Conservation (phyloP, 2,113 vertebrate species). For the Otis tarda region DNA sequence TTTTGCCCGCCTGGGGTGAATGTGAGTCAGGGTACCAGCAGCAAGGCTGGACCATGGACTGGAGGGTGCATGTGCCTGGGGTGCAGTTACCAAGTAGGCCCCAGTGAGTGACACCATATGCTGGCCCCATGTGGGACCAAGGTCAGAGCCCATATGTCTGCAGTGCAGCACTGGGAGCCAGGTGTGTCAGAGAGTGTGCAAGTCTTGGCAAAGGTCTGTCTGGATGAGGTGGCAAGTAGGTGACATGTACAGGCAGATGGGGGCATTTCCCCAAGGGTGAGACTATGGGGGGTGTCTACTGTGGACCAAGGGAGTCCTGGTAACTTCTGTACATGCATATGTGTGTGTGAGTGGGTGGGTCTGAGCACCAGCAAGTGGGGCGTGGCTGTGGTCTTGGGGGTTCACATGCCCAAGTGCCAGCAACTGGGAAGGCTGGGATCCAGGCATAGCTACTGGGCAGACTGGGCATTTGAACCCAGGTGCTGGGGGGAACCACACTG, state of each 20-base stretch:
- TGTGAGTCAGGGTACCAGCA: accelerated
- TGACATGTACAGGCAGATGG: background rate
- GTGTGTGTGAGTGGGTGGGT: background rate
- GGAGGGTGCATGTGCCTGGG: accelerated
- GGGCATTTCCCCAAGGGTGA: background rate
- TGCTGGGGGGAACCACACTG: background rate
- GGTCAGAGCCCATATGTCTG: accelerated
- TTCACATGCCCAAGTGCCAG: background rate
- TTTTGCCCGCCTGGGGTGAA: accelerated
- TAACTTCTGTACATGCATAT: accelerated
- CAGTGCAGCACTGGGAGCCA: background rate
- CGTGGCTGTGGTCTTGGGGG: background rate
- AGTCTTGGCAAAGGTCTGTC: background rate
- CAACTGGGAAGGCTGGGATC: background rate
- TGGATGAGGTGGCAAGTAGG: background rate
- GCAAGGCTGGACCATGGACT: background rate
- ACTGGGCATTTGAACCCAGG: background rate
- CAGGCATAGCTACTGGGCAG: background rate
- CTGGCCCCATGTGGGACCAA: background rate
- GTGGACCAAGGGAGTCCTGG: background rate
- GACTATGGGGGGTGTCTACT: background rate
- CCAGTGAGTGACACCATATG: background rate
- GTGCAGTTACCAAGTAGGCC: too few relatives aligned
- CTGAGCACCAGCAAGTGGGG: background rate
- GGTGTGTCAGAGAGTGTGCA: accelerated